Evolutionary conservation across 2,888 invertebrate species (phyloP).

Genomic region (Unio pictorum): DNA sequence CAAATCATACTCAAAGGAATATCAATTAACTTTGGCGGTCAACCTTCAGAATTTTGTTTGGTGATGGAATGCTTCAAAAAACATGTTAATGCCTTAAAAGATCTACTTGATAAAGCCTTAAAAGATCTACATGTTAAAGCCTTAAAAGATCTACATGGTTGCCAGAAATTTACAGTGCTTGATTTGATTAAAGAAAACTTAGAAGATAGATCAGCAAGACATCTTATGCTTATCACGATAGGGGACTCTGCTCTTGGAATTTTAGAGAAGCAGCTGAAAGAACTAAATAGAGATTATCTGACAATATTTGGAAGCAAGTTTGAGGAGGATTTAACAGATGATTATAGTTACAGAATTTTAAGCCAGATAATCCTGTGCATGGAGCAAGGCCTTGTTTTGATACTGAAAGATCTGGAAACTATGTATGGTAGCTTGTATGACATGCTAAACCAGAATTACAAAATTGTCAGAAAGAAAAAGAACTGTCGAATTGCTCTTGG

Average conservation of each 20-base stretch:
- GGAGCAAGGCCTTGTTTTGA: constrained; percentile 48
- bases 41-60: constrained; percentile 18
- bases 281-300: constrained; percentile 23
- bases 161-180: constrained; percentile 10
- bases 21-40: constrained; percentile 49
- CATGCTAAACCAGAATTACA: constrained; percentile 57
- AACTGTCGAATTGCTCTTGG: constrained; percentile 50
- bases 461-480: constrained; percentile 41
- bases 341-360: constrained; percentile 48
- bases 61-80: too few species aligned
- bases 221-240: constrained; percentile 43
- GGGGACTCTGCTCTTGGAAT: constrained; percentile 44
- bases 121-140: too few species aligned
- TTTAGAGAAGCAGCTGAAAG: constrained; percentile 28
- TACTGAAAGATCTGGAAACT: constrained; percentile 47
- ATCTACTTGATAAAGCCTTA: too few species aligned
- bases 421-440: constrained; percentile 55
- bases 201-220: constrained; percentile 32
- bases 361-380: constrained; percentile 55
- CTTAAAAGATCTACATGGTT: not conserved
- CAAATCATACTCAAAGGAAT: constrained; percentile 33
- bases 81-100: too few species aligned
- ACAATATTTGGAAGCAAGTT: constrained; percentile 55
- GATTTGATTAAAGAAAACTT: constrained; percentile 43
- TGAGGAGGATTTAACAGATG: constrained; percentile 51